phyloP scores from a whole-genome alignment of 2,113 vertebrate species.

The Pampusana beccarii region DNA sequence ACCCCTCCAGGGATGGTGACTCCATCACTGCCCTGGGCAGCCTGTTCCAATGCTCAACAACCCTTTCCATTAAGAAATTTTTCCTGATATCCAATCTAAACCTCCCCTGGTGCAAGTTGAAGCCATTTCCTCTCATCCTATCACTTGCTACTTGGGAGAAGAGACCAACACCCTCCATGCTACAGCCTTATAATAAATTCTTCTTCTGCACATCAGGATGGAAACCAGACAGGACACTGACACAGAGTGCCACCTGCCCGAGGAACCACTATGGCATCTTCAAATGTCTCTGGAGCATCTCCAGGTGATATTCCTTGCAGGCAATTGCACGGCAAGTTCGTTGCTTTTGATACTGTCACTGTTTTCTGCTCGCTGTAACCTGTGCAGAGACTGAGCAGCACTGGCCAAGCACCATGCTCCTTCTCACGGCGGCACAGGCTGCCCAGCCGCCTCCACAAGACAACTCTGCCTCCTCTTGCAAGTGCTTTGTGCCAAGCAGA shows the following conservation, averaged over 20 bases:
- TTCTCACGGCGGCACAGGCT: not conserved
- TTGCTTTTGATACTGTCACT: not conserved
- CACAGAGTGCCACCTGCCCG: not conserved
- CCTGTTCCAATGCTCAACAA: too few species aligned
- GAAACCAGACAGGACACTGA: not conserved
- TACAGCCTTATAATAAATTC: not conserved
- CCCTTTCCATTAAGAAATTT: too few species aligned
- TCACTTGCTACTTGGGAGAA: too few species aligned
- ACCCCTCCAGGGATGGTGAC: too few species aligned
- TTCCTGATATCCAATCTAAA: too few species aligned
- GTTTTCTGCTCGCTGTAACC: not conserved
- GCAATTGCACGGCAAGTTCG: not conserved
- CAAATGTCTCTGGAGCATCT: not conserved
- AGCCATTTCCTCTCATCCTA: too few species aligned
- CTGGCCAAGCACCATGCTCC: not conserved
- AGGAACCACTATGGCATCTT: not conserved
- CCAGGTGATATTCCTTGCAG: not conserved
- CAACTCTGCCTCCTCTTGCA: not conserved
- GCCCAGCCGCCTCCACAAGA: not conserved
- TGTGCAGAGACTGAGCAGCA: not conserved
- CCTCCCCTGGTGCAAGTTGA: too few species aligned
- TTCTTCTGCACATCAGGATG: not conserved
- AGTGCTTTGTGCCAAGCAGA: not conserved
- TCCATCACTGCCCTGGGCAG: too few species aligned
- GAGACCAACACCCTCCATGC: too few species aligned